Evolutionary conservation across 2,797 vertebrate species (phyloP), one percentile per base, ranked within the genome.

Genomic region (Ctenochaetus hawaiiensis): DNA sequence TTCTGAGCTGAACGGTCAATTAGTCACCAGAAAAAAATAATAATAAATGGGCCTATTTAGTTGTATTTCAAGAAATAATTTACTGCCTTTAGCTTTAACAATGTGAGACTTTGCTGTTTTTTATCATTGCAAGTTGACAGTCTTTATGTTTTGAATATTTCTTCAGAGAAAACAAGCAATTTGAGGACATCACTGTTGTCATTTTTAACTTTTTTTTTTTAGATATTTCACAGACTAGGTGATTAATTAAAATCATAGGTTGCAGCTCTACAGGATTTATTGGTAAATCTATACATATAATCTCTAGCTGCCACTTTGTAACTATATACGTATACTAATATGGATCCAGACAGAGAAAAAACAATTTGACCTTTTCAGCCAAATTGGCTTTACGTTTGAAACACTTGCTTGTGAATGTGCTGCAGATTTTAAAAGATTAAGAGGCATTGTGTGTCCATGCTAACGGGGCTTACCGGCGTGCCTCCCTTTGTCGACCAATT

Each of bases 341-440:
- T 1, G n/a, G 13, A 23, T 70, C 17, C 11, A 37, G 47, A 48
- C 26, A 45, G 9, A 52, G 48, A 39, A 39, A 4, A 11, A 58
- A 18, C 26, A 14, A 54, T 44, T 59, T 76, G 12, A 67, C 20
- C 30, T 81, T 78, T 74, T 30, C 47, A 39, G 3, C 8, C 8
- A 64, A 67, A 69, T 70, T 54, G 62, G 67, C 64, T 51, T 57
- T 16, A 49, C 1, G 2, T 67, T 64, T 57, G 20, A 67, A 23
- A 60, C 34, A 22, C 60, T 61, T 59, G 23, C 26, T 5, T 60
- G 37, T 43, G 44, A 73, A 51, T 72, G 52, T 67, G 67, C 37
- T 82, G 37, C 79, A 78, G 71, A 49, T 71, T 84, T 61, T 2
- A 23, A 69, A 71, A 66, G 53, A 73, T 82, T 69, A 75, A 56